These are phyloP conservation scores for Nibea albiflora DNA, from an alignment of 2,113 vertebrate genomes.

Conservation along the genomic window DNA sequence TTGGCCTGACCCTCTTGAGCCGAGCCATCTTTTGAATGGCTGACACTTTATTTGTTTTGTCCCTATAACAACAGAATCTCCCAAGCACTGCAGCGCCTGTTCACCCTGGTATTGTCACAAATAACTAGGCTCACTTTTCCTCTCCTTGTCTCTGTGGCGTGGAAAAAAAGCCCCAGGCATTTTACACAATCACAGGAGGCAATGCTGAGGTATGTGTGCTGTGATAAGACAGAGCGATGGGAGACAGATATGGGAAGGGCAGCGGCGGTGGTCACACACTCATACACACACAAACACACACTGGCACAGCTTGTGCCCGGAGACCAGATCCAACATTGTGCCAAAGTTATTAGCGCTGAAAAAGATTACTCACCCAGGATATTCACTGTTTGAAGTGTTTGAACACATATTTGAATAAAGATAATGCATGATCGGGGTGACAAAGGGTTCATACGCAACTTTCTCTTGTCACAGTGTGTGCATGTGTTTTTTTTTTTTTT, in stretches of 20 bases:
- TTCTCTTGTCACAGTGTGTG: slow-evolving; percentile 40
- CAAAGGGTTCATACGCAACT: slow-evolving; percentile 32
- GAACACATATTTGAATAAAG: slow-evolving; percentile 42
- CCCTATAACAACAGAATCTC: slow-evolving; percentile 79
- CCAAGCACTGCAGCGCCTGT: slow-evolving; percentile 49
- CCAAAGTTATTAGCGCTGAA: slow-evolving; percentile 25
- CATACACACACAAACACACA: slow-evolving; percentile 34
- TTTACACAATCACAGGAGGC: slow-evolving; percentile 85
- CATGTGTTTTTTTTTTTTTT: slow-evolving; percentile 39
- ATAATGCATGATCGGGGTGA: slow-evolving; percentile 22
- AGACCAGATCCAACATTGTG: slow-evolving; percentile 31
- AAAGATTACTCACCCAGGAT: slow-evolving; percentile 38
- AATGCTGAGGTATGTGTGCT: slow-evolving; percentile 74
- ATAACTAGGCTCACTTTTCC: slow-evolving; percentile 78
- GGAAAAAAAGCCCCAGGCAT: slow-evolving; percentile 68
- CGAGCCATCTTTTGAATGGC: slow-evolving; percentile 77
- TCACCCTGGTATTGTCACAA: slow-evolving; percentile 78
- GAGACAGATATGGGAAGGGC: slow-evolving; percentile 80
- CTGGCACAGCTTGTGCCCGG: slow-evolving; percentile 27
- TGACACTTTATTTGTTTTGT: slow-evolving; percentile 84
- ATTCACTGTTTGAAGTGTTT: slow-evolving; percentile 45
- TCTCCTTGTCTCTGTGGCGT: slow-evolving; percentile 69
- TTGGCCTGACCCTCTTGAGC: slow-evolving; percentile 74
- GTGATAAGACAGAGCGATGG: slow-evolving; percentile 82
- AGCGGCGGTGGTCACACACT: slow-evolving; percentile 62